These are phyloP conservation scores for Chromoteleia sp. DNA, from an alignment of 2,888 invertebrate species.

Conservation along the genomic window DNA sequence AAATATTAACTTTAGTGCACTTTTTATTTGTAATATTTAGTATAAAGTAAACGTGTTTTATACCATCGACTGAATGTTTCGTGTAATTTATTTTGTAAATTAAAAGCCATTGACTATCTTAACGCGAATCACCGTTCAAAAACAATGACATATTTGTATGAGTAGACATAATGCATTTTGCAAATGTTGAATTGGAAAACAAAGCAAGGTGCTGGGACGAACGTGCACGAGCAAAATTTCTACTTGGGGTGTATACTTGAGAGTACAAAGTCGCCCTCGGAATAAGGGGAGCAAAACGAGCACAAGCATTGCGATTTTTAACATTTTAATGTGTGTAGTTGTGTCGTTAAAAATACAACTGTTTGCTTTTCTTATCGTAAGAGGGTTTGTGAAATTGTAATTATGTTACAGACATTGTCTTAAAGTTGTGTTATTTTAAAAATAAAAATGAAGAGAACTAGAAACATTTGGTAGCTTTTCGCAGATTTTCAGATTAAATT, in stretches of 20 bases:
- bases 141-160: background rate
- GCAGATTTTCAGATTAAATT: too few relatives aligned
- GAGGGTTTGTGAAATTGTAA: conserved; percentile 16
- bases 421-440: background rate
- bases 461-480: background rate
- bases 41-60: background rate
- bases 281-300: conserved; percentile 4
- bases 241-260: conserved; percentile 13
- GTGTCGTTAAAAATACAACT: conserved; percentile 27
- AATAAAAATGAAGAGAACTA: background rate
- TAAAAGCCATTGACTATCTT: conserved; percentile 1
- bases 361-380: conserved; percentile 23
- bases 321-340: conserved; percentile 7
- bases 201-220: conserved; percentile 8
- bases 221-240: conserved; percentile 8
- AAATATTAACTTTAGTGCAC: background rate
- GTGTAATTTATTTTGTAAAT: conserved; percentile 9
- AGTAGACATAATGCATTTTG: conserved; percentile 14
- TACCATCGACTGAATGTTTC: background rate
- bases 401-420: conserved; percentile 8
- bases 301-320: conserved; percentile 15
- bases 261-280: conserved; percentile 15
- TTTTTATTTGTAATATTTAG: background rate
- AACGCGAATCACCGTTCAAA: conserved; percentile 2
- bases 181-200: conserved; percentile 3